Base-by-base conservation (phyloP, 1,140 invertebrate species). In the Macrosteles quadrilineatus region DNA sequence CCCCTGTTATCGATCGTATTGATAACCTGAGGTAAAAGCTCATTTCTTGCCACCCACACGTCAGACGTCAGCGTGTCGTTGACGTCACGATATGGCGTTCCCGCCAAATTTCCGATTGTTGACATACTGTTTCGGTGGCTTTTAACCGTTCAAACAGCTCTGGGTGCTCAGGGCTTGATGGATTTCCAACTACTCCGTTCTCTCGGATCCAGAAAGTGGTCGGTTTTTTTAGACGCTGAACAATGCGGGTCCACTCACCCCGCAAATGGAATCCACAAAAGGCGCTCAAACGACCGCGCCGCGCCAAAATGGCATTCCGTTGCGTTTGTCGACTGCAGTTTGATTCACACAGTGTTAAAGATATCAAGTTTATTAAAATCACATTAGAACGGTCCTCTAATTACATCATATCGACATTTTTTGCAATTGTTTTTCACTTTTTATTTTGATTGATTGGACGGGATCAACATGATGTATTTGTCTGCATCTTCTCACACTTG, bases 121-220 rank as follows among this genome's bases (percentile, higher is more conserved):
- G 47, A 21, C 47, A 50, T 4, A 50, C 25, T 59, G 55, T 59
- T 36, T 59, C 25, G 55, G 55, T 25, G 27, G 55, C 55, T 59
- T 59, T 59, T 59, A 59, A 59, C 2, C 55, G 55, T 27, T 59
- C 55, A 59, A 59, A 59, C 55, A 59, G 55, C 11, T 25, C n/a
- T 23, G 21, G 2, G 23, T 25, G 55, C 21, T n/a, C n/a, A 3
- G 6, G 47, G 47, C n/a, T n/a, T 50, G 21, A 50, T 50, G 47
- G 47, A 19, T n/a, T 23, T 50, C 32, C 32, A 36, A 36, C 32
- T 36, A 36, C 4, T 36, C 14, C 4, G 32, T 36, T 36, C 14
- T 36, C 32, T 4, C 32, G 4, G 32, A 36, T 36, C 32, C 32
- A 6, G 32, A 14, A 23, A 59, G 55, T 59, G 55, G 55, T 30